A percentile compares a stretch with the other conserved stretches of the same genome.
Conservation (phyloP, 2,888 invertebrate species). For the Melolontha melolontha region DNA sequence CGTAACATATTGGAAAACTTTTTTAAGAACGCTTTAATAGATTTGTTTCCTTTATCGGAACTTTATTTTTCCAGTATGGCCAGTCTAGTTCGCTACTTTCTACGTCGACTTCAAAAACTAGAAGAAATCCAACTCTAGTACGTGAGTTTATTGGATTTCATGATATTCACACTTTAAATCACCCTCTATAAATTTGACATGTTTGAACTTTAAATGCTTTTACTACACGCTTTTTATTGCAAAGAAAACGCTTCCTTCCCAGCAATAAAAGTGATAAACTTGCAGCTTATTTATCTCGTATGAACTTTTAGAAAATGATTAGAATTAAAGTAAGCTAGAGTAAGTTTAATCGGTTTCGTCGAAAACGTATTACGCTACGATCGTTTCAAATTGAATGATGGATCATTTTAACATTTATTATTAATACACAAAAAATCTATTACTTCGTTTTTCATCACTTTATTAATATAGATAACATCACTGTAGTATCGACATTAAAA, state of each 20-base stretch:
- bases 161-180: conserved; percentile 9
- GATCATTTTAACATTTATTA: too few relatives aligned
- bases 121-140: conserved; percentile 35
- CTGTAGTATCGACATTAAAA: too few relatives aligned
- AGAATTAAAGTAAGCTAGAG: background rate
- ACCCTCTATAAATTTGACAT: conserved; percentile 15
- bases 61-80: conserved; percentile 33
- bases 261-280: background rate
- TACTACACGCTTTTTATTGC: conserved; percentile 9
- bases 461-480: too few relatives aligned
- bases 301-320: background rate
- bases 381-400: too few relatives aligned
- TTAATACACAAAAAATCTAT: too few relatives aligned
- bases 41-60: conserved; percentile 5
- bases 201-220: conserved; percentile 14
- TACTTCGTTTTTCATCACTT: too few relatives aligned
- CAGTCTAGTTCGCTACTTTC: conserved; percentile 20
- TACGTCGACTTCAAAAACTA: conserved; percentile 19
- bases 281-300: background rate
- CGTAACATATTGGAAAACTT: too few relatives aligned
- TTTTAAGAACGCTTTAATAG: too few relatives aligned
- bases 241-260: conserved; percentile 21
- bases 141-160: conserved; percentile 33
- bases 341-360: too few relatives aligned
- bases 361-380: too few relatives aligned